phyloP scores from a whole-genome alignment of 2,888 invertebrate species.

The Agriotes lineatus region DNA sequence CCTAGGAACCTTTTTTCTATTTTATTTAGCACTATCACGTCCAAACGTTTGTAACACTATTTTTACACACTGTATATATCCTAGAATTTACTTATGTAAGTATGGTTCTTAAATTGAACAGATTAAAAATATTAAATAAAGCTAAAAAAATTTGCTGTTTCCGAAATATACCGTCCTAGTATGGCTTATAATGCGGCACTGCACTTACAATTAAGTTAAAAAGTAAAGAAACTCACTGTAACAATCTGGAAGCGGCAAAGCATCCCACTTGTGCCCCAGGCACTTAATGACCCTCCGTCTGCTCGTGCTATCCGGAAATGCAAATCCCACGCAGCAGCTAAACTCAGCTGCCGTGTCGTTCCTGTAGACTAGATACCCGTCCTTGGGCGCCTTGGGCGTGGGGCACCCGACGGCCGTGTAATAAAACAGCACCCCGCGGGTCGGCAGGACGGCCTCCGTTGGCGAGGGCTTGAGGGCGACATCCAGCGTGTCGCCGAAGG shows the following conservation, averaged over 20 bases:
- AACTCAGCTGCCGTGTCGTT: slow-evolving; percentile 76
- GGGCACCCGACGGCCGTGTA: slow-evolving; percentile 77
- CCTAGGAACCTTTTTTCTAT: too few relatives aligned
- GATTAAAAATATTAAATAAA: too few relatives aligned
- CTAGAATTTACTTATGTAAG: too few relatives aligned
- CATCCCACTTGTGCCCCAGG: slow-evolving; percentile 75
- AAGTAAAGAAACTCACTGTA: slow-evolving; percentile 70
- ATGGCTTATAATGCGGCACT: too few relatives aligned
- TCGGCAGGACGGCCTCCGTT: slow-evolving; percentile 50
- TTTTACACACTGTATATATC: too few relatives aligned
- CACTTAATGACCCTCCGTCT: slow-evolving; percentile 75
- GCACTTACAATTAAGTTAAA: too few relatives aligned
- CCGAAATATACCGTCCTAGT: too few relatives aligned
- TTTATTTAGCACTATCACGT: too few relatives aligned
- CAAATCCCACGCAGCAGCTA: slow-evolving; percentile 76
- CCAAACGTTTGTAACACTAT: too few relatives aligned
- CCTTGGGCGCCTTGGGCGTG: slow-evolving; percentile 73
- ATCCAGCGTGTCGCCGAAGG: slow-evolving; percentile 66
- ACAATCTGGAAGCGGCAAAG: slow-evolving; percentile 71
- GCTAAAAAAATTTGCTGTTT: too few relatives aligned
- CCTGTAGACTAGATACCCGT: slow-evolving; percentile 77
- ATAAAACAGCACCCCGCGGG: slow-evolving; percentile 74
- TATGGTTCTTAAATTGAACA: too few relatives aligned
- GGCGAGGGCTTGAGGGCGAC: slow-evolving; percentile 52
- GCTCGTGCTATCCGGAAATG: slow-evolving; percentile 77